Conservation (phyloP, 1,140 invertebrate genomes). For the Hypothenemus hampei region DNA sequence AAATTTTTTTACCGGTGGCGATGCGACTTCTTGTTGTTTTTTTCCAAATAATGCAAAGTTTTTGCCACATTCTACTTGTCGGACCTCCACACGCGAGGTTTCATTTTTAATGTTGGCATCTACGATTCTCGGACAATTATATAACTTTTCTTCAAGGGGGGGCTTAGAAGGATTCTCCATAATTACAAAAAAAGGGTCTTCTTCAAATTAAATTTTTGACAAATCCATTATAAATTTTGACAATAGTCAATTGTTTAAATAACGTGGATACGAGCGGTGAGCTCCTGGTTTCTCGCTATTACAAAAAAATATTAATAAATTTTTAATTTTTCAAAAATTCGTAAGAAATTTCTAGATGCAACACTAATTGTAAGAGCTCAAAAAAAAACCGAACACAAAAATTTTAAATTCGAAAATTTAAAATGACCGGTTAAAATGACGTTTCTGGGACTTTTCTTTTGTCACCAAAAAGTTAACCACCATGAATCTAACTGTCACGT, state of each 20-base stretch:
- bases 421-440: conserved; percentile 14
- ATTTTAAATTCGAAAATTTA: conserved; percentile 1
- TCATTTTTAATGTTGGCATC: conserved; percentile 25
- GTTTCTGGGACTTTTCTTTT: conserved; percentile 13
- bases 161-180: conserved; percentile 32
- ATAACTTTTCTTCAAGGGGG: conserved; percentile 28
- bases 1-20: conserved; percentile 3
- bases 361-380: background rate
- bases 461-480: conserved; percentile 18
- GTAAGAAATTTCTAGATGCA: too few species aligned
- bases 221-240: conserved; percentile 28
- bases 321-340: too few species aligned
- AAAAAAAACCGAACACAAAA: conserved; percentile 1
- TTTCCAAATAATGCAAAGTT: conserved; percentile 13
- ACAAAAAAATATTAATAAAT: too few species aligned
- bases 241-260: conserved; percentile 27
- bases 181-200: conserved; percentile 21
- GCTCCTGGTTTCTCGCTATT: background rate
- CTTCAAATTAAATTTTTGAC: conserved; percentile 25
- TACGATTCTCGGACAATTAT: conserved; percentile 22
- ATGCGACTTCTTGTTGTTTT: conserved; percentile 7
- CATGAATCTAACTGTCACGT: conserved; percentile 28
- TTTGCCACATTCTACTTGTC: conserved; percentile 28
- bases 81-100: conserved; percentile 22
- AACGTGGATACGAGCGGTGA: background rate